These are phyloP conservation scores for Cyclura pinguis DNA, from an alignment of 2,797 vertebrate species.

Conservation along the genomic window DNA sequence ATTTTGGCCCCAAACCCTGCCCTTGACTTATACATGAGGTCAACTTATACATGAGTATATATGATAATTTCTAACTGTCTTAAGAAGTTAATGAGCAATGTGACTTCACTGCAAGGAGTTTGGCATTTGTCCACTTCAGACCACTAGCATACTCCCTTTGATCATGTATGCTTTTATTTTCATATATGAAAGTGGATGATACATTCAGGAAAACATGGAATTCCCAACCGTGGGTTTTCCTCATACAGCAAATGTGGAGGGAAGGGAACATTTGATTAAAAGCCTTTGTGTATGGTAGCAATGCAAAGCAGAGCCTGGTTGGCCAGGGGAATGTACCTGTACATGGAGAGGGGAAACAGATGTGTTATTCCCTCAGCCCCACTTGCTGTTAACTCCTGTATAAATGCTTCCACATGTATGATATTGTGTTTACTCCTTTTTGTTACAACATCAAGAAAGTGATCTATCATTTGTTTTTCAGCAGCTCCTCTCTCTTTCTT, in stretches of 20 bases:
- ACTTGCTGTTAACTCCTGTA: neutral
- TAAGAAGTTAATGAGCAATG: constrained; percentile 27
- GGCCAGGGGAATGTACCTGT: neutral
- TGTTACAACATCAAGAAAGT: too few relatives aligned
- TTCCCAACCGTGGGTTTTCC: neutral
- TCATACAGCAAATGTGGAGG: neutral
- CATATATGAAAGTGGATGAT: constrained; percentile 26
- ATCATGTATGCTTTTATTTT: constrained; percentile 41
- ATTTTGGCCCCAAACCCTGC: too few relatives aligned
- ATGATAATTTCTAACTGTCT: constrained; percentile 54
- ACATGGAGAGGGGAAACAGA: neutral
- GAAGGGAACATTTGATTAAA: neutral
- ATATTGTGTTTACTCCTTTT: neutral
- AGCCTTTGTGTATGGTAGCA: neutral
- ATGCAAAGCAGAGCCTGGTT: neutral
- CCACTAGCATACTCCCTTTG: constrained; percentile 59
- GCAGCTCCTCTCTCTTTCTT: neutral
- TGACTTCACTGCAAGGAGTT: constrained; percentile 37
- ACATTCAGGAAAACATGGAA: neutral
- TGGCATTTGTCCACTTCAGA: constrained; percentile 44
- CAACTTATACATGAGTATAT: too few relatives aligned
- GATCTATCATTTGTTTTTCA: neutral
- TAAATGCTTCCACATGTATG: neutral
- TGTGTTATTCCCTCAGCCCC: neutral
- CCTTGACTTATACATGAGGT: too few relatives aligned